These are phyloP conservation scores for Ceratitis capitata DNA, from an alignment of 1,140 invertebrate species.

Conservation along the genomic window DNA sequence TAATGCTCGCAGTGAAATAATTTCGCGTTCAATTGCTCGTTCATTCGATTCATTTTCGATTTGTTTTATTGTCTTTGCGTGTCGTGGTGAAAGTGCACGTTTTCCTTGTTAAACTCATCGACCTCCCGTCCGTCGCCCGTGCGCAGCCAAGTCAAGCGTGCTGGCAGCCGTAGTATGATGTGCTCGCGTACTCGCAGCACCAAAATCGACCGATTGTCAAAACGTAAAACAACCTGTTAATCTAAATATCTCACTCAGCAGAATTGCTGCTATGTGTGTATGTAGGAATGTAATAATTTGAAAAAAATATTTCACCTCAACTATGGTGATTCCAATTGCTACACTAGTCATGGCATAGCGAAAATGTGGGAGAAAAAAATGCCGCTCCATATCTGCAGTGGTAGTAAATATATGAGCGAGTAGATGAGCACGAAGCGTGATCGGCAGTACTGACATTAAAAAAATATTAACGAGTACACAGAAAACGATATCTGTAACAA, in stretches of 20 bases:
- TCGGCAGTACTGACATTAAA: background rate
- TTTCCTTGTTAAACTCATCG: conserved; percentile 58
- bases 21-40: conserved; percentile 18
- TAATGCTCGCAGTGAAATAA: conserved; percentile 31
- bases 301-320: conserved; percentile 7
- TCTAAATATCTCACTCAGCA: conserved; percentile 64
- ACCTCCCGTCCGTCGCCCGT: background rate
- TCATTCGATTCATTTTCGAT: conserved; percentile 41
- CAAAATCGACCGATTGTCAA: background rate
- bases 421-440: background rate
- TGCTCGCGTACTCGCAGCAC: too few species aligned
- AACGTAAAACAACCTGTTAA: conserved; percentile 61
- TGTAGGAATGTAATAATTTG: conserved; percentile 14
- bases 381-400: background rate
- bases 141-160: background rate
- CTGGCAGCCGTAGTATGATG: background rate
- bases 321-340: conserved; percentile 26
- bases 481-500: conserved; percentile 15
- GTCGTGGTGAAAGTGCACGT: conserved; percentile 64
- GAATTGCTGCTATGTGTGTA: too few species aligned
- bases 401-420: background rate
- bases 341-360: background rate
- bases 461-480: background rate
- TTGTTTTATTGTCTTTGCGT: conserved; percentile 51
- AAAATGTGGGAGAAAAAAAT: background rate